Percentiles rank a stretch among this genome's conserved stretches.
Evolutionary conservation across 2,797 vertebrate genomes (phyloP).

Genomic region (Hyperoplus lanceolatus): DNA sequence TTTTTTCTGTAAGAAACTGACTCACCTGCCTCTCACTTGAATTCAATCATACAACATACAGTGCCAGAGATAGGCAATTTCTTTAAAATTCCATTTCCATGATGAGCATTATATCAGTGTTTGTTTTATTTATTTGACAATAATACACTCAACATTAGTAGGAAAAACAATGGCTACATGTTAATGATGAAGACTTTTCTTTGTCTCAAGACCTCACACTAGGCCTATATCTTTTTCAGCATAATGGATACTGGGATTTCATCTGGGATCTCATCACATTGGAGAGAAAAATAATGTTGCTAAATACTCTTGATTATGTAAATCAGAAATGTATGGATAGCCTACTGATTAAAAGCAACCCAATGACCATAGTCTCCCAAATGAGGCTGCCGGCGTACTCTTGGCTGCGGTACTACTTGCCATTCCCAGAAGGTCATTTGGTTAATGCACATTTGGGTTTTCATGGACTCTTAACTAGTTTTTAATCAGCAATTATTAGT

Average conservation of each 20-base stretch:
- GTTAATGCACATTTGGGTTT: conserved; percentile 93
- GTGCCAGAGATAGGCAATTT: background rate
- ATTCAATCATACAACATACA: background rate
- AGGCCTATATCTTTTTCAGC: conserved; percentile 31
- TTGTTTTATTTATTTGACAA: background rate
- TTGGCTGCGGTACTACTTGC: conserved; percentile 73
- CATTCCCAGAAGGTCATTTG: conserved; percentile 87
- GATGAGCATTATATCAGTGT: background rate
- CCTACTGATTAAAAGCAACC: conserved; percentile 64
- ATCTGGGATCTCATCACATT: conserved; percentile 12
- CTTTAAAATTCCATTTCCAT: background rate
- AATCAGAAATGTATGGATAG: conserved; percentile 21
- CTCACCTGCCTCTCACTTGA: background rate
- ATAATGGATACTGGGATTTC: conserved; percentile 40
- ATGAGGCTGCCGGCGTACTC: conserved; percentile 56
- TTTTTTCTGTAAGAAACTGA: conserved; percentile 4
- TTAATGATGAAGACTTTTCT: conserved; percentile 2
- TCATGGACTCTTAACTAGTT: conserved; percentile 94
- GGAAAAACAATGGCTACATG: conserved; percentile 1
- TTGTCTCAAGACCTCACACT: conserved; percentile 37
- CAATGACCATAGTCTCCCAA: conserved; percentile 34
- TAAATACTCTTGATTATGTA: conserved; percentile 1
- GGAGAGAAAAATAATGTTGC: conserved; percentile 24
- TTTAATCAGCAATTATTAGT: conserved; percentile 96
- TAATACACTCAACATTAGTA: background rate